Conservation (phyloP, 2,888 invertebrate genomes). For the Pharmacophagus antenor region DNA sequence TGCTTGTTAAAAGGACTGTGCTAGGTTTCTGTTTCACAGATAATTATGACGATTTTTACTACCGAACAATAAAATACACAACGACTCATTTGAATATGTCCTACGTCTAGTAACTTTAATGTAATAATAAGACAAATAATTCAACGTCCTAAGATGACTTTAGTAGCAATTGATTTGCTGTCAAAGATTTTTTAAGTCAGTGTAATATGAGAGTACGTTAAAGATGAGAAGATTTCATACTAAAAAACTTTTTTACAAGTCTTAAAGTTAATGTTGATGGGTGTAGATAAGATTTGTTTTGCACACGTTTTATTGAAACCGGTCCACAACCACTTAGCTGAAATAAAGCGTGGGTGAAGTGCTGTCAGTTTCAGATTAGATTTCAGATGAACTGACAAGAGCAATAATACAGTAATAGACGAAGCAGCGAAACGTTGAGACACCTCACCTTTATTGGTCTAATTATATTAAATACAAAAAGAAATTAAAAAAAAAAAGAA, state of each 20-base stretch:
- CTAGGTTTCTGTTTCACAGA: no score
- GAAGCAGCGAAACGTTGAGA: no score
- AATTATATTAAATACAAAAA: no score
- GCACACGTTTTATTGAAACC: not conserved
- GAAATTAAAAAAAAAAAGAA: no score
- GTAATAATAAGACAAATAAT: no score
- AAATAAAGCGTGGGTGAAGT: not conserved
- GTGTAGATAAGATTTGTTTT: not conserved
- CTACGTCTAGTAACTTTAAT: no score
- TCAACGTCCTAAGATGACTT: no score
- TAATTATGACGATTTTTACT: no score
- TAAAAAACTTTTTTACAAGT: not conserved
- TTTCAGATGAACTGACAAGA: constrained; percentile 2
- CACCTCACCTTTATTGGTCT: no score
- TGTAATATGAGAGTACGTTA: not conserved
- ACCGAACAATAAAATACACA: no score
- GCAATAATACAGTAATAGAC: constrained; percentile 1
- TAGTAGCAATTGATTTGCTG: not conserved
- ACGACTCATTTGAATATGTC: no score
- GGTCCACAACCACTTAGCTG: not conserved
- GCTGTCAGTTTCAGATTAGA: not conserved
- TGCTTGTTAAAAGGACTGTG: no score
- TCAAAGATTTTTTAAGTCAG: not conserved
- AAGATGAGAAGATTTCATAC: not conserved
- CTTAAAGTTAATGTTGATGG: not conserved